phyloP scores from a whole-genome alignment of 2,888 invertebrate genomes.

The Blera fallax region DNA sequence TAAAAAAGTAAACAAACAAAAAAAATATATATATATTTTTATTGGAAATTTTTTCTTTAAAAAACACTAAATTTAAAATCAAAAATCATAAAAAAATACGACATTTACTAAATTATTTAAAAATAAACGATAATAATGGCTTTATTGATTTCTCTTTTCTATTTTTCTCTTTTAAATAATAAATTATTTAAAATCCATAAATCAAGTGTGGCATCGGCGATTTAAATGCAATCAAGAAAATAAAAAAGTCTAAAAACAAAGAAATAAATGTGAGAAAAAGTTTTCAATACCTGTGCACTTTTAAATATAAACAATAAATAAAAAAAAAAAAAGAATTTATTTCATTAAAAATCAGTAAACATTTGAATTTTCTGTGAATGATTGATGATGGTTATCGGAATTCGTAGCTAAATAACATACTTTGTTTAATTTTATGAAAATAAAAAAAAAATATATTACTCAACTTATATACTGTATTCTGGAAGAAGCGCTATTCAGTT shows the following conservation, averaged over 20 bases:
- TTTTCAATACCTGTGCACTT: slow-evolving; percentile 67
- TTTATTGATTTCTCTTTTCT: slow-evolving; percentile 16
- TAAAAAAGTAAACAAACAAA: slow-evolving; percentile 41
- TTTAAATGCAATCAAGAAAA: slow-evolving; percentile 4
- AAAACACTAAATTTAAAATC: slow-evolving; percentile 10
- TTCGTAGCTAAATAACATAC: slow-evolving; percentile 53
- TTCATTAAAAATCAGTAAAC: slow-evolving; percentile 49
- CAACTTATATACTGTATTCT: slow-evolving; percentile 46
- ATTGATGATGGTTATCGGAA: slow-evolving; percentile 61
- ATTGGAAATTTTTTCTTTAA: slow-evolving; percentile 68
- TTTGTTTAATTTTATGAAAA: slow-evolving; percentile 51
- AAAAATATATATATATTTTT: slow-evolving; percentile 42
- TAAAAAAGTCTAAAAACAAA: neutral
- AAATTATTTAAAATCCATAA: slow-evolving; percentile 11
- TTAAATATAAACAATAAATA: slow-evolving; percentile 47
- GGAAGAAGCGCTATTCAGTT: slow-evolving; percentile 59
- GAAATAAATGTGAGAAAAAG: slow-evolving; percentile 56
- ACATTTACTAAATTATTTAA: neutral
- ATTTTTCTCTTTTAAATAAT: slow-evolving; percentile 32
- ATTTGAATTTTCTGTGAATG: slow-evolving; percentile 66
- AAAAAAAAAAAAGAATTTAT: slow-evolving; percentile 18
- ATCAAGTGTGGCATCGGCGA: slow-evolving; percentile 56
- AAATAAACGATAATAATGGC: slow-evolving; percentile 2
- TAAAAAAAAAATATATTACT: slow-evolving; percentile 38
- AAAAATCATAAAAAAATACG: neutral